phyloP scores from a whole-genome alignment of 2,797 vertebrate species.

The Pantherophis alleghaniensis region DNA sequence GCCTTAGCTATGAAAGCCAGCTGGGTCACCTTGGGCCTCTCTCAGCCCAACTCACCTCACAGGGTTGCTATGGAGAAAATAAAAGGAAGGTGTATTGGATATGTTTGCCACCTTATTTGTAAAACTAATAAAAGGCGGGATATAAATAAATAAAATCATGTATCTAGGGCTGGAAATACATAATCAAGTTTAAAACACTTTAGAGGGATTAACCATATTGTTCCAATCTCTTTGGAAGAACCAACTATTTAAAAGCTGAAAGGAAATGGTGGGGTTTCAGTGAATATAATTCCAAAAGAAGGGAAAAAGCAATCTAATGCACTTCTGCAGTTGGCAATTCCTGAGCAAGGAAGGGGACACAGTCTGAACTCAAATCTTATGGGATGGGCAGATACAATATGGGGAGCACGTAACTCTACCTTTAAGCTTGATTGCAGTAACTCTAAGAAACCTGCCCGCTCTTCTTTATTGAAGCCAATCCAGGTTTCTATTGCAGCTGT shows the following conservation, averaged over 20 bases:
- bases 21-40: background rate
- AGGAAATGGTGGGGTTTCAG: background rate
- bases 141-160: background rate
- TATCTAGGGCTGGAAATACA: background rate
- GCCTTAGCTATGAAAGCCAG: background rate
- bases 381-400: background rate
- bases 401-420: conserved; percentile 66
- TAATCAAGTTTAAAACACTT: background rate
- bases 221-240: background rate
- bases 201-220: background rate
- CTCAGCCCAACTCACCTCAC: background rate
- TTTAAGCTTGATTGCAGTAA: conserved; percentile 90
- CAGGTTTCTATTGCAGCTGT: conserved; percentile 89
- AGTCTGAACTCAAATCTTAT: background rate
- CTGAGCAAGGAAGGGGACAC: background rate
- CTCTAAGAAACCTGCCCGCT: conserved; percentile 88
- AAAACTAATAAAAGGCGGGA: background rate
- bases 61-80: background rate
- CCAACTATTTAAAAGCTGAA: background rate
- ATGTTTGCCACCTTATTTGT: background rate
- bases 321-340: background rate
- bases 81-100: background rate
- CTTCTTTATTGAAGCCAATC: conserved; percentile 97
- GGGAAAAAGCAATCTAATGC: background rate
- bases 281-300: background rate